phyloP scores from a whole-genome alignment of 2,113 vertebrate species.

The Sakesphorus luctuosus region DNA sequence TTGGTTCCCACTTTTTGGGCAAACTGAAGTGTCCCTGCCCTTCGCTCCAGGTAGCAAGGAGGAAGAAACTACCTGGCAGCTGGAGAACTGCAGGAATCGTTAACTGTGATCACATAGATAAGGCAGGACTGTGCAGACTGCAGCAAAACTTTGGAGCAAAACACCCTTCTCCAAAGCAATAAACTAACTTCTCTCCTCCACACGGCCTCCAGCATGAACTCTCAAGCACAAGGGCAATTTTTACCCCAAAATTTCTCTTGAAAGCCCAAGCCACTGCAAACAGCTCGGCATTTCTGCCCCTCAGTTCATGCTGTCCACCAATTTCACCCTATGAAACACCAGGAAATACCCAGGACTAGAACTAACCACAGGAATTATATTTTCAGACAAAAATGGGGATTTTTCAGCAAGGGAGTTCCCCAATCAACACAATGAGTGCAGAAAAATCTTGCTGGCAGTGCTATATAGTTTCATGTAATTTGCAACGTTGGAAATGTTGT shows the following conservation, averaged over 20 bases:
- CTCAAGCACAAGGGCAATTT: not conserved
- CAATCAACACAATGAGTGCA: not conserved
- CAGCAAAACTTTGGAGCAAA: not conserved
- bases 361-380: not conserved
- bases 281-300: not conserved
- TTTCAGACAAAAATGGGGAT: not conserved
- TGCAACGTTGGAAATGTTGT: not conserved
- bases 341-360: not conserved
- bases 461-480: not conserved
- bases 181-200: not conserved
- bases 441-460: not conserved
- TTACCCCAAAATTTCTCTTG: not conserved
- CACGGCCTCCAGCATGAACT: not conserved
- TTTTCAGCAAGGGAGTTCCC: slow-evolving; percentile 18
- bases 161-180: not conserved
- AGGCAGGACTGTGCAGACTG: not conserved
- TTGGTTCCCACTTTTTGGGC: not conserved
- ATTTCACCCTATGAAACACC: not conserved
- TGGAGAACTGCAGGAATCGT: not conserved
- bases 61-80: not conserved
- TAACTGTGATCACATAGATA: fast-evolving
- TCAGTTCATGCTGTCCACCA: not conserved
- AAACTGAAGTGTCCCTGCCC: not conserved
- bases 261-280: not conserved
- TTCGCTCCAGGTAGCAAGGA: not conserved